phyloP scores from a whole-genome alignment of 2,888 invertebrate genomes.

The Onchidella celtica region DNA sequence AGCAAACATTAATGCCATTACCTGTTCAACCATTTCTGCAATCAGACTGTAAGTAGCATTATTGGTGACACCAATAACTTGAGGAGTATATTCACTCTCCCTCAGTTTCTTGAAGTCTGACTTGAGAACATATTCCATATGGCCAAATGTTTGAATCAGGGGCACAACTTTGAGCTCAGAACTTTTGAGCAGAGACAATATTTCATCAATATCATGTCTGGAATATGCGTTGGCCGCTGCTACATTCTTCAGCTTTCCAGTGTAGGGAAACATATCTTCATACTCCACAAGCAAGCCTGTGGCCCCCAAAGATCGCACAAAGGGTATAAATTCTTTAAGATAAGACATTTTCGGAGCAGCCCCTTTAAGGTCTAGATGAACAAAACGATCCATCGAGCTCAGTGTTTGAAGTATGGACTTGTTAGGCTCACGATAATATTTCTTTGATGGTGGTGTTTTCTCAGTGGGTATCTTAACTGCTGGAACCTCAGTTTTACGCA shows the following conservation, averaged over 20 bases:
- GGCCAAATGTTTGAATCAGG: slow-evolving; percentile 90
- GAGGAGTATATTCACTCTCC: slow-evolving; percentile 83
- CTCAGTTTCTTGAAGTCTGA: slow-evolving; percentile 85
- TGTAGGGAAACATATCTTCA: slow-evolving; percentile 92
- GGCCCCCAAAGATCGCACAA: slow-evolving; percentile 82
- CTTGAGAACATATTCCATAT: slow-evolving; percentile 89
- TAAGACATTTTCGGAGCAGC: slow-evolving; percentile 86
- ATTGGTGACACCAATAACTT: slow-evolving; percentile 53
- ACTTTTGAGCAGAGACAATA: slow-evolving; percentile 84
- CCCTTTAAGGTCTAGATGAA: slow-evolving; percentile 92
- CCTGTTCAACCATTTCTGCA: slow-evolving; percentile 86
- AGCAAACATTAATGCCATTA: slow-evolving; percentile 19
- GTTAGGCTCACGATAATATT: slow-evolving; percentile 3
- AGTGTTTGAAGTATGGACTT: slow-evolving; percentile 33
- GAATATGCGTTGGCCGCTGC: slow-evolving; percentile 80
- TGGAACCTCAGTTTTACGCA: too few species aligned
- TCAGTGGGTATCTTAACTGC: too few species aligned
- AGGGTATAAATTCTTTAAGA: slow-evolving; percentile 78
- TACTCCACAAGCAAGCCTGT: slow-evolving; percentile 90
- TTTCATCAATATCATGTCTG: slow-evolving; percentile 78
- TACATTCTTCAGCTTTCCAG: slow-evolving; percentile 83
- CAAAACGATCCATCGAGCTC: slow-evolving; percentile 81
- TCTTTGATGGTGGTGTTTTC: too few species aligned
- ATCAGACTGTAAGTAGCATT: slow-evolving; percentile 80
- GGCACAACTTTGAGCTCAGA: slow-evolving; percentile 87